phyloP scores from a whole-genome alignment of 2,888 invertebrate genomes.

The Pardosa pseudoannulata region DNA sequence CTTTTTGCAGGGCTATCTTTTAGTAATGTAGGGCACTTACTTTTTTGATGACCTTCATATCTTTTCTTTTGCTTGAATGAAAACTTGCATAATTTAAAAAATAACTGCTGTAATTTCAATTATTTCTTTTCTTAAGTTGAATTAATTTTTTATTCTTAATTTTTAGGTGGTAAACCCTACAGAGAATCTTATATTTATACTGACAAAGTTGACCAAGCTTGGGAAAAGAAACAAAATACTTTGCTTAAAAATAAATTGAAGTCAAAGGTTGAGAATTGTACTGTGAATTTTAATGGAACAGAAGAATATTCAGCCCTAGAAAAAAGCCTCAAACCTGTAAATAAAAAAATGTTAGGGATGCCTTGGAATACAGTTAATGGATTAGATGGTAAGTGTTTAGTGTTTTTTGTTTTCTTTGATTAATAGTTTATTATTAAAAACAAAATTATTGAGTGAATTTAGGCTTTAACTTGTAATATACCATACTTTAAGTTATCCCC shows the following conservation, averaged over 20 bases:
- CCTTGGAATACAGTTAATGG: slow-evolving; percentile 34
- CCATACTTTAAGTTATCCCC: too few species aligned
- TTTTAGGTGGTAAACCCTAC: slow-evolving; percentile 81
- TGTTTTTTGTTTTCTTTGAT: too few species aligned
- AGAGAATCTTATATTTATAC: slow-evolving; percentile 85
- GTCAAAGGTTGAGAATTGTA: slow-evolving; percentile 28
- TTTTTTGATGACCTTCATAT: too few species aligned
- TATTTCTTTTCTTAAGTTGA: too few species aligned
- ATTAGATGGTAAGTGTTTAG: slow-evolving; percentile 45
- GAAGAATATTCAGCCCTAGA: slow-evolving; percentile 22
- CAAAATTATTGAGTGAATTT: too few species aligned
- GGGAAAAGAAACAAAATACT: slow-evolving; percentile 75
- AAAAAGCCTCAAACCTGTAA: slow-evolving; percentile 36
- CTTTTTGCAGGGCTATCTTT: too few species aligned
- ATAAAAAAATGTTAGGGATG: slow-evolving; percentile 53
- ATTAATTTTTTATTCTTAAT: slow-evolving; percentile 18
- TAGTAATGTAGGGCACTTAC: too few species aligned
- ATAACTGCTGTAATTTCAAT: too few species aligned
- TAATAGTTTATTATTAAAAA: too few species aligned
- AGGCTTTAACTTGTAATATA: too few species aligned
- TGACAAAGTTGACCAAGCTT: slow-evolving; percentile 77
- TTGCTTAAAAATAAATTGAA: slow-evolving; percentile 36
- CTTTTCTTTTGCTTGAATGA: too few species aligned
- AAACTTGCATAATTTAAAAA: too few species aligned
- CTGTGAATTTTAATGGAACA: slow-evolving; percentile 46